These are phyloP conservation scores for Eucidaris tribuloides DNA, from an alignment of 35 echinoderm and acorn worm species.

Conservation along the genomic window DNA sequence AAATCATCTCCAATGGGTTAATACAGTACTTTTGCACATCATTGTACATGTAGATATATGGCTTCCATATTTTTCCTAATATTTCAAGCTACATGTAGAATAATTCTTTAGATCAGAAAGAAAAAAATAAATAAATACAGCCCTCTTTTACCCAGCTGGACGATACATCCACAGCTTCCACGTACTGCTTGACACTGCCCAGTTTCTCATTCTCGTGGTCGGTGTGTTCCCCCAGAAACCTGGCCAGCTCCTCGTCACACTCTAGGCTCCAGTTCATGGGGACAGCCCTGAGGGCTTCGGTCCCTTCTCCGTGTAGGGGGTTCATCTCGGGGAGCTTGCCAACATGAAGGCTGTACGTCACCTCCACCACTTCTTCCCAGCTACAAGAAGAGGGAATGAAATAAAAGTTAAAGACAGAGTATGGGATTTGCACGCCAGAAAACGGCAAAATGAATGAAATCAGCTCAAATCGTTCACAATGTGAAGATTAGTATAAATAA, in stretches of 20 bases:
- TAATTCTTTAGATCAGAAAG: no score
- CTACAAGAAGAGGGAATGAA: not conserved
- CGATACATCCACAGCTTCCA: slow-evolving; percentile 93
- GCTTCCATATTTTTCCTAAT: no score
- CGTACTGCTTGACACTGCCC: slow-evolving; percentile 96
- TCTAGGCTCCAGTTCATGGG: slow-evolving; percentile 83
- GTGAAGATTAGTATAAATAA: no score
- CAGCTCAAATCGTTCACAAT: no score
- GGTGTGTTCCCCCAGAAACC: slow-evolving; percentile 79
- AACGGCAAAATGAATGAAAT: no score
- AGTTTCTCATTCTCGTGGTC: slow-evolving; percentile 75
- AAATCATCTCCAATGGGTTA: no score
- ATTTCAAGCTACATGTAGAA: no score
- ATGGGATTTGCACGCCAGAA: no score
- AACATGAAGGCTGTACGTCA: slow-evolving; percentile 47
- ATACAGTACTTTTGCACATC: no score
- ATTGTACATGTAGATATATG: no score
- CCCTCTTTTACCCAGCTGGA: slow-evolving; percentile 92
- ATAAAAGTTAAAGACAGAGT: not conserved
- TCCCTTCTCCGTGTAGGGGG: slow-evolving; percentile 42
- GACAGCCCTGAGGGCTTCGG: slow-evolving; percentile 20
- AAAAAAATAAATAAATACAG: no score
- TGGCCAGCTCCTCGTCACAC: slow-evolving; percentile 90
- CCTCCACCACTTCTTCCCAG: slow-evolving; percentile 87
- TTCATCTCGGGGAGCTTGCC: slow-evolving; percentile 20